Percentiles rank a stretch among this genome's conserved stretches.
phyloP scores from a whole-genome alignment of 2,113 vertebrate genomes.

The Coracopsis vasa region DNA sequence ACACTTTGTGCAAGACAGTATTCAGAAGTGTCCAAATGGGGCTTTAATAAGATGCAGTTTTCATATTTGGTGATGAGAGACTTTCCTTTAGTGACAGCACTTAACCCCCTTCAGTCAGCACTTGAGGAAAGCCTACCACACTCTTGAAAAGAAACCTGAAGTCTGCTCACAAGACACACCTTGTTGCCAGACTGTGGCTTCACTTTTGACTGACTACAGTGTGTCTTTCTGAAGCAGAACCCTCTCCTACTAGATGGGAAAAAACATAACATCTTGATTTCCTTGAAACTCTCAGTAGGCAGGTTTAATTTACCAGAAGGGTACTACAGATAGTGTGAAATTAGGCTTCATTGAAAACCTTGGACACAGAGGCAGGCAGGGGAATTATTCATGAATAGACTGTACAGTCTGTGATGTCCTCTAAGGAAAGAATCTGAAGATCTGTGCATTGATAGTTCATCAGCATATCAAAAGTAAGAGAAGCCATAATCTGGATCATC shows the following conservation, averaged over 20 bases:
- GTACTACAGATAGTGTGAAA: neutral
- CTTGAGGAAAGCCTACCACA: neutral
- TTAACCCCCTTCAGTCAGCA: neutral
- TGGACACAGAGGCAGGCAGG: neutral
- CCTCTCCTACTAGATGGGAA: neutral
- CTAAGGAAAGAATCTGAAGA: neutral
- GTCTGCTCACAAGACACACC: neutral
- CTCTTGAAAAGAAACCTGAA: neutral
- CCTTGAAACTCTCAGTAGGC: neutral
- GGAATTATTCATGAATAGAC: neutral
- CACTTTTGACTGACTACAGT: neutral
- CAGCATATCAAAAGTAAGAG: neutral
- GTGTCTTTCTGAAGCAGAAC: neutral
- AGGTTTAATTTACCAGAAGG: neutral
- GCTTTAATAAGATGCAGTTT: neutral
- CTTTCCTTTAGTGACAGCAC: neutral
- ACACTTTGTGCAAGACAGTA: neutral
- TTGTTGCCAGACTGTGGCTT: neutral
- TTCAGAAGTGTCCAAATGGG: neutral
- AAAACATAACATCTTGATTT: neutral
- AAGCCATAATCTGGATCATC: neutral
- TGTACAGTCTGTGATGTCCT: neutral
- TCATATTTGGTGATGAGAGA: neutral
- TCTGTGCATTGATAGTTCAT: neutral
- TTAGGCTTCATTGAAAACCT: neutral